A percentile compares a stretch with the other conserved stretches of the same genome.
Conservation (phyloP, 2,888 invertebrate species). For the Caenorhabditis virilis region DNA sequence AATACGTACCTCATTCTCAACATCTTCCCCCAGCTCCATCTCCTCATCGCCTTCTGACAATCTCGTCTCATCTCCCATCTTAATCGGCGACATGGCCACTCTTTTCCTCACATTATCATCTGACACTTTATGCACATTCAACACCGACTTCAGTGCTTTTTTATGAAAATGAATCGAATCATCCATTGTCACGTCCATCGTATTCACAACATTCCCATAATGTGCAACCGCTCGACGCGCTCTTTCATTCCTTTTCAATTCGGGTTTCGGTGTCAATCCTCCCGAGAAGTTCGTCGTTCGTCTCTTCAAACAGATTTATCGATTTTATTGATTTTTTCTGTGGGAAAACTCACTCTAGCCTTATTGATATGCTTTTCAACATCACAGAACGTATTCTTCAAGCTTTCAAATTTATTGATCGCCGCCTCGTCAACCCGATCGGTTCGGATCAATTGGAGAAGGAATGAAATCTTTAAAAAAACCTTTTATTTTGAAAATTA, state of each 20-base stretch:
- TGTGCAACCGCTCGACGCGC: conserved; percentile 14
- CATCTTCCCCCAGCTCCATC: conserved; percentile 1
- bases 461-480: conserved; percentile 7
- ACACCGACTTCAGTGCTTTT: background rate
- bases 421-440: conserved; percentile 14
- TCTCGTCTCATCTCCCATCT: conserved; percentile 19
- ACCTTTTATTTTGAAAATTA: background rate
- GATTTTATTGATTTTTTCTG: background rate
- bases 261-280: conserved; percentile 31
- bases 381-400: conserved; percentile 30
- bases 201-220: conserved; percentile 31
- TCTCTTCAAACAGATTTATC: conserved; percentile 11
- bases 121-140: conserved; percentile 8
- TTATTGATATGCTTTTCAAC: conserved; percentile 29
- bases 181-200: conserved; percentile 22
- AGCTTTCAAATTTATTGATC: conserved; percentile 22
- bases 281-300: conserved; percentile 15
- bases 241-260: conserved; percentile 28
- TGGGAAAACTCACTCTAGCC: conserved; percentile 24
- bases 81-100: conserved; percentile 32
- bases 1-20: too few relatives aligned
- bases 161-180: conserved; percentile 1
- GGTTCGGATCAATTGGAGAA: conserved; percentile 15
- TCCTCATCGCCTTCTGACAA: conserved; percentile 18
- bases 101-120: conserved; percentile 22